phyloP scores from a whole-genome alignment of 2,113 vertebrate genomes.

The Dolichallabes microphthalmus region DNA sequence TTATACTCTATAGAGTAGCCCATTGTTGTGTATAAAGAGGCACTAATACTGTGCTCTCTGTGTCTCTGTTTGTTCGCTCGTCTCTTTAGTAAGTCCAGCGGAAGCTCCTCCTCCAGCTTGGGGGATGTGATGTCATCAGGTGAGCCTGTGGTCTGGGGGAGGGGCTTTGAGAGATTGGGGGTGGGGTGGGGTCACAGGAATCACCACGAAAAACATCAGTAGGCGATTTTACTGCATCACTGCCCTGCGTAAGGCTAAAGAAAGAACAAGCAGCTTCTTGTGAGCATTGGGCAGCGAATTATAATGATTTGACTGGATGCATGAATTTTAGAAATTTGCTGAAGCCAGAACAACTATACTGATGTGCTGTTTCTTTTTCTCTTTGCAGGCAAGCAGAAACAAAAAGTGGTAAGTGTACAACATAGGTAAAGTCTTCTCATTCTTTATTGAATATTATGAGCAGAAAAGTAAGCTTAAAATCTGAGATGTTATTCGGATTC shows the following conservation, averaged over 20 bases:
- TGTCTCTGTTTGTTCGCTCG: constrained; percentile 68
- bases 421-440: background rate
- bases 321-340: constrained; percentile 31
- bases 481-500: background rate
- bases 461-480: background rate
- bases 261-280: constrained; percentile 48
- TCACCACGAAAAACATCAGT: constrained; percentile 43
- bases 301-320: constrained; percentile 26
- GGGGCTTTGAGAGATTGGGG: constrained; percentile 50
- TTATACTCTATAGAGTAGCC: constrained; percentile 19
- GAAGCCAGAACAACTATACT: constrained; percentile 49
- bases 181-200: constrained; percentile 55
- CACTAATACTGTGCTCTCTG: constrained; percentile 55
- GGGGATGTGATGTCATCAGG: constrained; percentile 98
- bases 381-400: constrained; percentile 97
- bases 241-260: constrained; percentile 55
- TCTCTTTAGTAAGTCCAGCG: constrained; percentile 90
- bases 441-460: background rate
- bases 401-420: constrained; percentile 94
- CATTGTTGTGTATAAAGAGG: constrained; percentile 11
- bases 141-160: constrained; percentile 68
- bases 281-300: constrained; percentile 45
- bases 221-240: constrained; percentile 52
- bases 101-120: constrained; percentile 96
- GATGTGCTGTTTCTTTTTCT: constrained; percentile 69